Percentiles rank a stretch among this genome's conserved stretches.
Evolutionary conservation across 1,140 invertebrate genomes (phyloP).

Genomic region (Oscheius sp.): DNA sequence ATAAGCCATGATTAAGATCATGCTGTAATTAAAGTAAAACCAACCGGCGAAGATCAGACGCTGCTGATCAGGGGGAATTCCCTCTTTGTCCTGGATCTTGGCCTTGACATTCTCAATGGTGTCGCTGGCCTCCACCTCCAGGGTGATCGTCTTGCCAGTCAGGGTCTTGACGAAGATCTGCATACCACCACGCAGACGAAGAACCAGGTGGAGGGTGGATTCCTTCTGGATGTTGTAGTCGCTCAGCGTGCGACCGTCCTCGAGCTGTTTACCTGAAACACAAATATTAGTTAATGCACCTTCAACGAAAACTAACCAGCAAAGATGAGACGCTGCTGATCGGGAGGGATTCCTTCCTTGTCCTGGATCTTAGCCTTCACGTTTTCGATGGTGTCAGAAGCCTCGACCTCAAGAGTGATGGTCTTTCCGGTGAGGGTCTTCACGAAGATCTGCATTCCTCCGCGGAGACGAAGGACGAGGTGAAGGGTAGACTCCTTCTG

Average conservation of each 20-base stretch:
- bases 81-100: conserved; percentile 77
- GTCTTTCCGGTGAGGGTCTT: conserved; percentile 65
- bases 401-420: conserved; percentile 63
- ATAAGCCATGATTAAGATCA: no score
- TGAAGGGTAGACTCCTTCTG: no score
- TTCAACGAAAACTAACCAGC: conserved; percentile 56
- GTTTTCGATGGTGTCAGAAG: conserved; percentile 65
- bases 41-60: no score
- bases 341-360: conserved; percentile 64
- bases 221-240: conserved; percentile 67
- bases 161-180: conserved; percentile 64
- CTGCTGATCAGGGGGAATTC: conserved; percentile 66
- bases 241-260: conserved; percentile 71
- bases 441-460: conserved; percentile 65
- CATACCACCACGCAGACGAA: conserved; percentile 72
- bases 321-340: conserved; percentile 65
- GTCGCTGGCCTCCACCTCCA: conserved; percentile 70
- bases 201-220: conserved; percentile 66
- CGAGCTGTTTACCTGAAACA: conserved; percentile 71
- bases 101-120: conserved; percentile 91
- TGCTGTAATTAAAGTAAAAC: no score
- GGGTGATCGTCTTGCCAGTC: no score
- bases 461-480: no score
- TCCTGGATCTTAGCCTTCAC: conserved; percentile 65
- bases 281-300: not conserved